Conservation (phyloP, 2,113 vertebrate species). For the Pollachius pollachius region DNA sequence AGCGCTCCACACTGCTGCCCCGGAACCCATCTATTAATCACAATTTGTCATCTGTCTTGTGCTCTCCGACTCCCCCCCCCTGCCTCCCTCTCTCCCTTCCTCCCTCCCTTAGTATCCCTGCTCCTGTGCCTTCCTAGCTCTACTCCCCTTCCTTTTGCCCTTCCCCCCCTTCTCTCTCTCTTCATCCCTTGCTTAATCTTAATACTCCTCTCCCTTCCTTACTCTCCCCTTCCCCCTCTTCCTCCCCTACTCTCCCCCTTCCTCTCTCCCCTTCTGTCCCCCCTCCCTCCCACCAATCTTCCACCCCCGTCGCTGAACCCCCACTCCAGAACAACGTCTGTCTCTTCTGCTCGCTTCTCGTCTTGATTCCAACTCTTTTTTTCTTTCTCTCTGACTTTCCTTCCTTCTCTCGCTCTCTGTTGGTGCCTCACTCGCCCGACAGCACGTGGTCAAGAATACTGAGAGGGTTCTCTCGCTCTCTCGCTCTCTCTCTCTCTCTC, state of each 20-base stretch:
- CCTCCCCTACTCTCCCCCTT: neutral
- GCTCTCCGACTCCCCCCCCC: constrained; percentile 36
- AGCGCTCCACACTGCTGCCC: constrained; percentile 73
- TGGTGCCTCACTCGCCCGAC: constrained; percentile 25
- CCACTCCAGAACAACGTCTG: neutral
- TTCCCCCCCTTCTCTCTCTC: too few species aligned
- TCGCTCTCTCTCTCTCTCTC: constrained; percentile 11
- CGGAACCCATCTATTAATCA: constrained; percentile 82
- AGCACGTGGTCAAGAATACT: neutral
- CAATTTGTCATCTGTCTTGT: constrained; percentile 77
- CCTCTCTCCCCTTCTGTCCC: too few species aligned
- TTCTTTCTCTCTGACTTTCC: constrained; percentile 29
- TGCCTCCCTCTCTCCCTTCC: neutral
- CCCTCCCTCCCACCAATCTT: neutral
- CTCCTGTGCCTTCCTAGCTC: neutral
- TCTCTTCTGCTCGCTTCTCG: neutral
- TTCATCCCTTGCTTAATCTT: too few species aligned
- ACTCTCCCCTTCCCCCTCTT: constrained; percentile 22
- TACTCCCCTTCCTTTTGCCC: too few species aligned
- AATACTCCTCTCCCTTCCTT: neutral
- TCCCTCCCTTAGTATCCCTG: too few species aligned
- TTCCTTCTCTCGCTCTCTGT: constrained; percentile 20
- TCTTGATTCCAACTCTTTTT: neutral
- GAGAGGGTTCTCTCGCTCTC: neutral
- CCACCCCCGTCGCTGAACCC: neutral